phyloP scores from a whole-genome alignment of 2,797 vertebrate species.

The Avahi laniger region DNA sequence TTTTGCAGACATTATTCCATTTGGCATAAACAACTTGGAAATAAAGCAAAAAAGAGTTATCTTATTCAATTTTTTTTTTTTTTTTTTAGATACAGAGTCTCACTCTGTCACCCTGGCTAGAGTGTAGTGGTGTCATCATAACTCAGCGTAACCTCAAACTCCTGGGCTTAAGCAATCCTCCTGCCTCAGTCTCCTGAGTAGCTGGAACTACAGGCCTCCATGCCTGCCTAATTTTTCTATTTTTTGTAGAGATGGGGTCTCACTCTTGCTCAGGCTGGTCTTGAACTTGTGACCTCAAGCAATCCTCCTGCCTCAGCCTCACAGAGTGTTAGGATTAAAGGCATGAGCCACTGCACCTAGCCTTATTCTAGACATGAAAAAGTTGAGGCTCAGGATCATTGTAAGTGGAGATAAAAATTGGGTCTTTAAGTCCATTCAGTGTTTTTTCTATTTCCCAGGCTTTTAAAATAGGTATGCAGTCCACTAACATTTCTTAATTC shows the following conservation, averaged over 20 bases:
- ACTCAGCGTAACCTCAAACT: too few relatives aligned
- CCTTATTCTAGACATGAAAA: neutral
- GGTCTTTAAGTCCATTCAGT: neutral
- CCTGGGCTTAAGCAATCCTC: too few relatives aligned
- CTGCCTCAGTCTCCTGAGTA: too few relatives aligned
- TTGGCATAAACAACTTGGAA: neutral
- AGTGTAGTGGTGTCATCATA: too few relatives aligned
- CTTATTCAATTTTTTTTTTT: neutral
- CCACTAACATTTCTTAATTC: neutral
- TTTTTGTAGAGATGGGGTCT: neutral
- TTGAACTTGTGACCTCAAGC: neutral
- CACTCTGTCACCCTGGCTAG: too few relatives aligned
- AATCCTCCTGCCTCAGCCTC: neutral
- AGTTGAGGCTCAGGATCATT: neutral
- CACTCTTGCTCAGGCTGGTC: neutral
- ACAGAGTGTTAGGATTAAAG: neutral
- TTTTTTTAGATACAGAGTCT: too few relatives aligned
- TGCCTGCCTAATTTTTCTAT: too few relatives aligned
- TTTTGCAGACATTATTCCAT: neutral
- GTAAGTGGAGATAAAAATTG: neutral
- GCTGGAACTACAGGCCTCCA: too few relatives aligned
- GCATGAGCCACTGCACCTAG: neutral
- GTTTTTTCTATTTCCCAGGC: neutral
- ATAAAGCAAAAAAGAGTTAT: neutral
- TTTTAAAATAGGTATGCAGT: neutral